Evolutionary conservation across 1,140 invertebrate species (phyloP).

Genomic region (Conus betulinus): DNA sequence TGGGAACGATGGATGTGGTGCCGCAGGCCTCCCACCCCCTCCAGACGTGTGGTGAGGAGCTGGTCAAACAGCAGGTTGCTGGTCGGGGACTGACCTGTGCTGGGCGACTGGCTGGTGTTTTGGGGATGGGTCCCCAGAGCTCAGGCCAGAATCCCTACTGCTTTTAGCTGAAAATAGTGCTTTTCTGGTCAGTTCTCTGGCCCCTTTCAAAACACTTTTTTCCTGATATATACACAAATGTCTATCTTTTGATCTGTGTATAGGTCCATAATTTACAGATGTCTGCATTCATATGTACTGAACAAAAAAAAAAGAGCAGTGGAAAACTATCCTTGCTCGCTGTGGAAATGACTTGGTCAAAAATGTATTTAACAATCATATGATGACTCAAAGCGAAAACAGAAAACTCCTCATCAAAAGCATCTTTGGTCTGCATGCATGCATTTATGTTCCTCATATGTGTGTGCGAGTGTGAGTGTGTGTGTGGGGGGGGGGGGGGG

Average conservation of each 20-base stretch:
- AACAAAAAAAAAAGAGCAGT: too few relatives aligned
- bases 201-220: too few relatives aligned
- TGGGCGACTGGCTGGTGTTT: conserved; percentile 57
- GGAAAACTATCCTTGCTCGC: too few relatives aligned
- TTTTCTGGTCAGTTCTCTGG: too few relatives aligned
- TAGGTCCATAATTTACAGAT: too few relatives aligned
- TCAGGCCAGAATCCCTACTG: conserved; percentile 72
- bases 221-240: too few relatives aligned
- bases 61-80: conserved; percentile 38
- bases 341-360: too few relatives aligned
- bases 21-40: conserved; percentile 42
- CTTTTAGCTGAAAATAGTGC: conserved; percentile 52
- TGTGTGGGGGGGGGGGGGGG: not conserved
- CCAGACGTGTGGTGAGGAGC: conserved; percentile 29
- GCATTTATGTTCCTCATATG: not conserved
- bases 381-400: too few relatives aligned
- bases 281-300: too few relatives aligned
- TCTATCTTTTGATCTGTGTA: too few relatives aligned
- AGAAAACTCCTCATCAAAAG: not conserved
- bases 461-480: not conserved
- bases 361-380: too few relatives aligned
- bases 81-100: conserved; percentile 29
- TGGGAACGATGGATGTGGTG: conserved; percentile 50
- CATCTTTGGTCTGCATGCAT: not conserved
- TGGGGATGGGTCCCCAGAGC: conserved; percentile 72